These are phyloP conservation scores for Isoperla grammatica DNA, from an alignment of 2,888 invertebrate species.

Conservation along the genomic window DNA sequence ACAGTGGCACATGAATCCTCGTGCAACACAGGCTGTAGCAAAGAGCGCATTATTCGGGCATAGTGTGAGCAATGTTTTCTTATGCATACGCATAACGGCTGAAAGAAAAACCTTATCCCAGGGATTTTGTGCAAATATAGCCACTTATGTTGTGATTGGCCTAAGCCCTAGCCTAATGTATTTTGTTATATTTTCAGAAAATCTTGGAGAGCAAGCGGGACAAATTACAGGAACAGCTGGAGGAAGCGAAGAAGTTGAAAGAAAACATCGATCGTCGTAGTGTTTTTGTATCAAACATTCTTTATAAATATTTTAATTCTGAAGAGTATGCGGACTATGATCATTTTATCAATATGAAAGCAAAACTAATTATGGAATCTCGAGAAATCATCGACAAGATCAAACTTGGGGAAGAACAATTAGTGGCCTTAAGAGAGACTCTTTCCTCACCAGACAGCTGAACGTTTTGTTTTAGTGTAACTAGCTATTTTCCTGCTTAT, in stretches of 20 bases:
- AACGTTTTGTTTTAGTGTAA: neutral
- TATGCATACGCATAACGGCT: too few relatives aligned
- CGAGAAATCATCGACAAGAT: constrained; percentile 80
- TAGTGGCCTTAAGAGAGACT: constrained; percentile 63
- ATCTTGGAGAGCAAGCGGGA: constrained; percentile 67
- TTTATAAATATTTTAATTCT: constrained; percentile 63
- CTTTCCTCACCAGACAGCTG: constrained; percentile 32
- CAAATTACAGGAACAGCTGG: constrained; percentile 68
- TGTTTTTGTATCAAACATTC: constrained; percentile 60
- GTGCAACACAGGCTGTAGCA: too few relatives aligned
- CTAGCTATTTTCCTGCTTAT: constrained; percentile 10
- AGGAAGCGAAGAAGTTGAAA: constrained; percentile 76
- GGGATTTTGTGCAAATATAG: too few relatives aligned
- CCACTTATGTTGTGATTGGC: too few relatives aligned
- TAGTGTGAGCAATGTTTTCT: too few relatives aligned
- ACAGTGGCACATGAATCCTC: too few relatives aligned
- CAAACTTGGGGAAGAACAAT: constrained; percentile 73
- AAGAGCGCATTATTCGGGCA: too few relatives aligned
- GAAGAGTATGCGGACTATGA: constrained; percentile 75
- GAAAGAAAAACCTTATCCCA: too few relatives aligned
- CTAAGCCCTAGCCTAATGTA: too few relatives aligned
- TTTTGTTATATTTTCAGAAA: constrained; percentile 47
- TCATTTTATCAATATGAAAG: constrained; percentile 82
- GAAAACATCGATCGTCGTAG: constrained; percentile 74
- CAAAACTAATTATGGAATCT: constrained; percentile 74